Conservation (phyloP, 2,888 invertebrate genomes). For the Ceratothoa steindachneri region DNA sequence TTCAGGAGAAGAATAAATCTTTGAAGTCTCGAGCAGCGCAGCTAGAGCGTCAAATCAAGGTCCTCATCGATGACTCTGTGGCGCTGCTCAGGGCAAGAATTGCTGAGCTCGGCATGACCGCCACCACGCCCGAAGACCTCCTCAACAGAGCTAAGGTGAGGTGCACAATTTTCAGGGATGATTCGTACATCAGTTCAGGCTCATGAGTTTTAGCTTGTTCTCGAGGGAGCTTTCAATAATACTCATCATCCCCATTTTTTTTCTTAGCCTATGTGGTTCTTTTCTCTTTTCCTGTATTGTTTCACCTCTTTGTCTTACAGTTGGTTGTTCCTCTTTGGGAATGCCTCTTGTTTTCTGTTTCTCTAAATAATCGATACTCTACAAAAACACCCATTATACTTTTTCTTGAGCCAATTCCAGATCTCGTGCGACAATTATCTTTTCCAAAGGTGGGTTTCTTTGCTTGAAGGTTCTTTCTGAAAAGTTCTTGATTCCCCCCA, state of each 20-base stretch:
- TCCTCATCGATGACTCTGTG: slow-evolving; percentile 86
- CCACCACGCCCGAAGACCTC: slow-evolving; percentile 53
- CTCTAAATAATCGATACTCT: too few species aligned
- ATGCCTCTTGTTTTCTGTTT: too few species aligned
- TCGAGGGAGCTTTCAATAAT: background rate
- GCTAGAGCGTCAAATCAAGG: slow-evolving; percentile 86
- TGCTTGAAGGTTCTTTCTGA: too few species aligned
- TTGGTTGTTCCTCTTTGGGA: too few species aligned
- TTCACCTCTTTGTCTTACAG: too few species aligned
- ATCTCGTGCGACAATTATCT: too few species aligned
- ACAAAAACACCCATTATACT: too few species aligned
- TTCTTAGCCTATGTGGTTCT: background rate
- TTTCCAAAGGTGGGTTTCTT: too few species aligned
- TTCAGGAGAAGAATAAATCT: slow-evolving; percentile 70
- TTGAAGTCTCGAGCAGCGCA: slow-evolving; percentile 79
- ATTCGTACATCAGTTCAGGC: background rate
- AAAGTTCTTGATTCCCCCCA: too few species aligned
- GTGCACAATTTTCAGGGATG: background rate
- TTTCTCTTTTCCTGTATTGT: too few species aligned
- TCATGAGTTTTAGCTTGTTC: too few species aligned
- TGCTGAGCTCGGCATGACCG: slow-evolving; percentile 77
- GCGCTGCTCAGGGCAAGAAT: slow-evolving; percentile 80
- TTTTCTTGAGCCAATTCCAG: too few species aligned
- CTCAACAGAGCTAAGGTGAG: slow-evolving; percentile 52
- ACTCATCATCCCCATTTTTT: background rate